Conservation (phyloP, 30 jellyfish, hydroid and myxozoan genomes). For the Aurelia sp. region DNA sequence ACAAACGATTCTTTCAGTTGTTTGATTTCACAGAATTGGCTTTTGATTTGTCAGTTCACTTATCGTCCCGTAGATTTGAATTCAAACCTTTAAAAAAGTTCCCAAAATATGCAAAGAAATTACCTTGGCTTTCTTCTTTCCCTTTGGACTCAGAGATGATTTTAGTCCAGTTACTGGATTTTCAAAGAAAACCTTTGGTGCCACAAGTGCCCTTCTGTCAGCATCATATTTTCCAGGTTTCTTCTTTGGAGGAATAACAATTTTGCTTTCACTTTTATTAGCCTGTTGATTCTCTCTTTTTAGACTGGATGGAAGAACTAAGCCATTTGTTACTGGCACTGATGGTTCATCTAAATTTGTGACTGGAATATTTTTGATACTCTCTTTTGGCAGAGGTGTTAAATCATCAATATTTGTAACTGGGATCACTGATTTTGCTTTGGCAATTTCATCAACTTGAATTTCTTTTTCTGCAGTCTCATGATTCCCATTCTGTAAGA, state of each 20-base stretch:
- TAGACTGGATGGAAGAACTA: not conserved
- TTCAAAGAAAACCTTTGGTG: constrained; percentile 63
- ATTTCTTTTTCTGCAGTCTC: not conserved
- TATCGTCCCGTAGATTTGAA: no score
- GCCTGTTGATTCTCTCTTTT: not conserved
- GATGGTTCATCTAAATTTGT: constrained; percentile 56
- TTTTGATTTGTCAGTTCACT: no score
- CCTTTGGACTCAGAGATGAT: constrained; percentile 55
- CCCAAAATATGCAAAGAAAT: not conserved
- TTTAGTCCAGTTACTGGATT: constrained; percentile 58
- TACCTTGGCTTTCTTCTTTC: constrained; percentile 27
- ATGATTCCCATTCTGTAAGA: not conserved
- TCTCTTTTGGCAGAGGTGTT: not conserved
- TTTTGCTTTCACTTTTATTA: not conserved
- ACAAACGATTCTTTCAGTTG: no score
- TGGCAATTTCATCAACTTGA: not conserved
- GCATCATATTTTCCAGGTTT: constrained; percentile 69
- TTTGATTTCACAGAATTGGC: no score
- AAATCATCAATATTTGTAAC: constrained; percentile 61
- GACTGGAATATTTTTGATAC: constrained; percentile 19
- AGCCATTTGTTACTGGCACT: not conserved
- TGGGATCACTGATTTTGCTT: constrained; percentile 4
- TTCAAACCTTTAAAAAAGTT: no score
- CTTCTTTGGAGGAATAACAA: constrained; percentile 11
- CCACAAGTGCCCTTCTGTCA: constrained; percentile 47